Evolutionary conservation across 2,888 invertebrate species (phyloP).

Genomic region (Digitonthophagus gazella): DNA sequence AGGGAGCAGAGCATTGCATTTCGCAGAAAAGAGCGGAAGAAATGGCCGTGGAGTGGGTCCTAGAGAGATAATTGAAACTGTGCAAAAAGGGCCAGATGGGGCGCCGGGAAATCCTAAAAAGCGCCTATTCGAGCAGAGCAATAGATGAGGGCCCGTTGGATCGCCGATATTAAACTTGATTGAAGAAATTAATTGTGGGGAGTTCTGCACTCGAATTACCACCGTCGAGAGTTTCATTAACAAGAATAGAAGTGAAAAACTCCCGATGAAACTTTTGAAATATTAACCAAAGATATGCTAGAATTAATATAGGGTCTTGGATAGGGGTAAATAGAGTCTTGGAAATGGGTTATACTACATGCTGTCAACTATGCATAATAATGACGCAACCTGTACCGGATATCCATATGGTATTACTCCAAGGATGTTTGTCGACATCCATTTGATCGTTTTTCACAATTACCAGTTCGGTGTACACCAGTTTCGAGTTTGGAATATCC

Average conservation of each 20-base stretch:
- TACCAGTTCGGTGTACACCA: neutral
- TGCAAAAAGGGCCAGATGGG: slow-evolving; percentile 16
- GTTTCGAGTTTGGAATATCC: neutral
- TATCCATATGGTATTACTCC: too few species aligned
- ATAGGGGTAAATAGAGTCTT: too few species aligned
- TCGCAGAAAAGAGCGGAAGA: slow-evolving; percentile 3
- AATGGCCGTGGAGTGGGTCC: slow-evolving; percentile 9
- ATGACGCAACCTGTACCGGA: too few species aligned
- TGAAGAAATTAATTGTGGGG: neutral
- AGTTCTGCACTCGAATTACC: neutral
- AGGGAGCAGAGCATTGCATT: slow-evolving; percentile 10
- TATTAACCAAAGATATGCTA: neutral
- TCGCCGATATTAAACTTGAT: neutral
- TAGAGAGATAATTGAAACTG: slow-evolving; percentile 24
- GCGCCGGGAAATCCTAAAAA: neutral
- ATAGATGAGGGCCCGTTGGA: neutral
- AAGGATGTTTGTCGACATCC: too few species aligned
- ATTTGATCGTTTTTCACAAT: too few species aligned
- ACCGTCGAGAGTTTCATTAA: neutral
- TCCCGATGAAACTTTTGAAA: neutral
- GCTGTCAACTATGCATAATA: too few species aligned
- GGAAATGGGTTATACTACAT: too few species aligned
- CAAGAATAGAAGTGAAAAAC: neutral
- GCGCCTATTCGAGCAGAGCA: neutral
- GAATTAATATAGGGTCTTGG: too few species aligned